A percentile compares a stretch with the other conserved stretches of the same genome.
These are phyloP conservation scores for Copidosoma floridanum DNA, from an alignment of 1,140 invertebrate genomes.

Conservation along the genomic window DNA sequence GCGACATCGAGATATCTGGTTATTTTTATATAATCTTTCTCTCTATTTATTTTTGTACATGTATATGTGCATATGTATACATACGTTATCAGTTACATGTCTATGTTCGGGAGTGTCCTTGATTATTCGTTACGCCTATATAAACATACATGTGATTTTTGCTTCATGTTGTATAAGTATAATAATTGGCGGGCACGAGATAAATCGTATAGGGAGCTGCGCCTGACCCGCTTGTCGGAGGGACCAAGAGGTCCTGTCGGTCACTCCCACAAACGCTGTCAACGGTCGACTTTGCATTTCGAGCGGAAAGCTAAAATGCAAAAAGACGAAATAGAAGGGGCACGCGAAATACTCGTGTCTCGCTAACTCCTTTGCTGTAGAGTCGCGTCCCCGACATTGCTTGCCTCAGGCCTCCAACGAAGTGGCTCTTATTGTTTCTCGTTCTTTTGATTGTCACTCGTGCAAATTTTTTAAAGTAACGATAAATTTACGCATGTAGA, in stretches of 20 bases:
- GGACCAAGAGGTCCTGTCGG: slow-evolving; percentile 55
- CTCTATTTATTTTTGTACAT: no score
- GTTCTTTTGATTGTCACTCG: slow-evolving; percentile 47
- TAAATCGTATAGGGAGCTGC: slow-evolving; percentile 26
- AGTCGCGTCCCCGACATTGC: slow-evolving; percentile 25
- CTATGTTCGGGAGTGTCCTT: background rate
- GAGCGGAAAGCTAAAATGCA: slow-evolving; percentile 30
- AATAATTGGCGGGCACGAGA: background rate
- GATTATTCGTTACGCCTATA: slow-evolving; percentile 9
- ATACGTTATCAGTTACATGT: slow-evolving; percentile 13
- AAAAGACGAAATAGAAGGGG: slow-evolving; percentile 32
- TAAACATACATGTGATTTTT: background rate
- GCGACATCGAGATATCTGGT: no score
- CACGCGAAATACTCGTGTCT: slow-evolving; percentile 24
- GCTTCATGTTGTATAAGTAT: slow-evolving; percentile 14
- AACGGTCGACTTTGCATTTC: slow-evolving; percentile 29
- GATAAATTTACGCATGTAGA: no score
- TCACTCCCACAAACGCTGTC: slow-evolving; percentile 54
- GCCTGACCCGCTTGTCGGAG: slow-evolving; percentile 52
- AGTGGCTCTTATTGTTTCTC: background rate
- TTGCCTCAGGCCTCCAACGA: slow-evolving; percentile 22
- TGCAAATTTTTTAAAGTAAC: no score
- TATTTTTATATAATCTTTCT: slow-evolving; percentile 14
- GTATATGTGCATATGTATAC: no score
- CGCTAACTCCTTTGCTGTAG: slow-evolving; percentile 33